phyloP scores from a whole-genome alignment of 2,888 invertebrate genomes.

The Nudaria mundana region DNA sequence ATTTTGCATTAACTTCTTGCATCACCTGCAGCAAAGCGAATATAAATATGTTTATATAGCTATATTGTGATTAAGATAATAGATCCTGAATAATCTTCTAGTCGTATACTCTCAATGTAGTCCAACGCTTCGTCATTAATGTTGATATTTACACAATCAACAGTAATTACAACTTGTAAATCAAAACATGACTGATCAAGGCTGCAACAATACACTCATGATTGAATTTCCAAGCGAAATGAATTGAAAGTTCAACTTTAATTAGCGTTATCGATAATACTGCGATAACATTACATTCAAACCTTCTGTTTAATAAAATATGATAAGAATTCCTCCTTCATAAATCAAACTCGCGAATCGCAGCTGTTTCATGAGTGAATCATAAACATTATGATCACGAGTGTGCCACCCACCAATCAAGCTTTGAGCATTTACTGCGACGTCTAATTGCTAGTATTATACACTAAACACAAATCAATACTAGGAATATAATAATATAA shows the following conservation, averaged over 20 bases:
- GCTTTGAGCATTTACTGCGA: conserved; percentile 6
- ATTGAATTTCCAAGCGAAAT: conserved; percentile 31
- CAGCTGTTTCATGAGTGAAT: conserved; percentile 10
- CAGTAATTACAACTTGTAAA: conserved; percentile 6
- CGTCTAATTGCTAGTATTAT: conserved; percentile 11
- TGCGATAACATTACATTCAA: conserved; percentile 29
- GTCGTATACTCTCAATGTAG: too few species aligned
- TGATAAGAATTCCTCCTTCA: conserved; percentile 5
- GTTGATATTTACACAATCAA: conserved; percentile 4
- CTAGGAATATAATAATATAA: conserved; percentile 3
- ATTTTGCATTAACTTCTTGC: too few species aligned
- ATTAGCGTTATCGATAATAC: conserved; percentile 42
- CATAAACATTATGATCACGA: conserved; percentile 13
- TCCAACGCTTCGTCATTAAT: too few species aligned
- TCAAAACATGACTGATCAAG: conserved; percentile 15
- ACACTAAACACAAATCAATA: conserved; percentile 7
- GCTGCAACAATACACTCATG: conserved; percentile 21
- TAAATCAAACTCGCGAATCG: conserved; percentile 12
- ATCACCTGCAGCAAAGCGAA: too few species aligned
- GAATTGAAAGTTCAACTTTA: conserved; percentile 38
- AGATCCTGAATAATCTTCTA: too few species aligned
- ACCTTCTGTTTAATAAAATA: conserved; percentile 6
- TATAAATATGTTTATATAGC: too few species aligned
- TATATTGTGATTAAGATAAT: too few species aligned
- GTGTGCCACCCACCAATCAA: conserved; percentile 12